A percentile compares a stretch with the other conserved stretches of the same genome.
Conservation (phyloP, 2,888 invertebrate genomes). For the Leptogaster cylindrica region DNA sequence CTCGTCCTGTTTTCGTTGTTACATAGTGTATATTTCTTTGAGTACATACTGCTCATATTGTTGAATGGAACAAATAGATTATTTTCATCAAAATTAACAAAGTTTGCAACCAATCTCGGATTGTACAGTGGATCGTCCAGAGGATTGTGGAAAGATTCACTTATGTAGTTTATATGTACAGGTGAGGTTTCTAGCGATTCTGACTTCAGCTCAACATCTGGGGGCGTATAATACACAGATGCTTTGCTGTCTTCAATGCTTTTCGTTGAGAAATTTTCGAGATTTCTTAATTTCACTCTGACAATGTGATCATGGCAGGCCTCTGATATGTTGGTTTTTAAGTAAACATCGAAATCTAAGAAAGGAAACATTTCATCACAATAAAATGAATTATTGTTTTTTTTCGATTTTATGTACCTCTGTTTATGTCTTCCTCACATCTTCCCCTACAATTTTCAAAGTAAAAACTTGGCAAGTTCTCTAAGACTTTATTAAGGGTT, state of each 20-base stretch:
- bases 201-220: conserved; percentile 63
- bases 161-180: conserved; percentile 36
- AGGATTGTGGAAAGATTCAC: not conserved
- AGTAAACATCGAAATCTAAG: conserved; percentile 60
- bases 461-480: conserved; percentile 88
- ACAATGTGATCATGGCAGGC: conserved; percentile 52
- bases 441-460: conserved; percentile 92
- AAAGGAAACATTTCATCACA: not conserved
- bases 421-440: conserved; percentile 64
- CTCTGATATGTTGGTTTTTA: conserved; percentile 57
- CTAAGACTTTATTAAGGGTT: conserved; percentile 90
- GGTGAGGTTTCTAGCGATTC: conserved; percentile 39
- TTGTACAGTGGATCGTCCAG: not conserved
- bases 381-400: not conserved
- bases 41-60: not conserved
- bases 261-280: conserved; percentile 53
- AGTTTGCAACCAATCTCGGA: not conserved
- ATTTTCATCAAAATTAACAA: not conserved
- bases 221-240: conserved; percentile 84
- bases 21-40: not conserved
- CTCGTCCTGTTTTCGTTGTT: conserved; percentile 11
- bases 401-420: conserved; percentile 53
- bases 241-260: conserved; percentile 67
- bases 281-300: conserved; percentile 54
- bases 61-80: not conserved